A percentile compares a stretch with the other conserved stretches of the same genome.
Evolutionary conservation across 2,888 invertebrate species (phyloP).

Genomic region (Cosmopolites sordidus): DNA sequence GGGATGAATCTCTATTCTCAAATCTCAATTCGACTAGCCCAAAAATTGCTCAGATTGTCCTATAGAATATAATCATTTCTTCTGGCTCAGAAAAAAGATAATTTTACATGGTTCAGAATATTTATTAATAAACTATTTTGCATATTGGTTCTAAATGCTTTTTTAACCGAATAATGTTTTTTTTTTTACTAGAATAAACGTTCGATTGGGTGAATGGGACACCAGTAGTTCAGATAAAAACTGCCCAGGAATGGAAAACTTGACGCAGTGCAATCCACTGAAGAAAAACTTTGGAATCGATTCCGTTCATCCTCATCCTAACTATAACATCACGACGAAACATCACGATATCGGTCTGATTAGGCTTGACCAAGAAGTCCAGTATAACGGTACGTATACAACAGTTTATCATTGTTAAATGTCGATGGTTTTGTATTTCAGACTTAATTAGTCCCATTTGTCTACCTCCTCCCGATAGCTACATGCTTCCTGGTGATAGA

Average conservation of each 20-base stretch:
- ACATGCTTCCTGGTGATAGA: slow-evolving; percentile 35
- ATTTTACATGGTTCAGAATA: too few relatives aligned
- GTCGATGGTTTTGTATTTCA: too few relatives aligned
- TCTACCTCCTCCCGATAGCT: slow-evolving; percentile 35
- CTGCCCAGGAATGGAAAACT: slow-evolving; percentile 30
- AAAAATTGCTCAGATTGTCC: too few relatives aligned
- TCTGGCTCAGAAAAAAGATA: too few relatives aligned
- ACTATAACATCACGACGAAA: slow-evolving; percentile 30
- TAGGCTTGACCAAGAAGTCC: slow-evolving; percentile 47
- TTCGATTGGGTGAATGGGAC: slow-evolving; percentile 51
- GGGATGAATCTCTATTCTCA: too few relatives aligned
- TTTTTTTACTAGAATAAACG: slow-evolving; percentile 31
- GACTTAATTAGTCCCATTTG: slow-evolving; percentile 42
- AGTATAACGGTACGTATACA: slow-evolving; percentile 45
- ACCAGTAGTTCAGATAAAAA: slow-evolving; percentile 45
- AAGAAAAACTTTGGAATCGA: slow-evolving; percentile 29
- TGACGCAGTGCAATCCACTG: slow-evolving; percentile 4
- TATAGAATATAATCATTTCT: too few relatives aligned
- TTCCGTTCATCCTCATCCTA: slow-evolving; percentile 31
- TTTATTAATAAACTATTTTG: too few relatives aligned
- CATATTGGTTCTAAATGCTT: too few relatives aligned
- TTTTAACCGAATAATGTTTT: background rate
- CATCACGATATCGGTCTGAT: slow-evolving; percentile 46
- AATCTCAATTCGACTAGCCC: too few relatives aligned
- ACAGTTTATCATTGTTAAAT: too few relatives aligned